A percentile compares a stretch with the other conserved stretches of the same genome.
phyloP scores from a whole-genome alignment of 2,113 vertebrate species.

The Brienomyrus longianalis region DNA sequence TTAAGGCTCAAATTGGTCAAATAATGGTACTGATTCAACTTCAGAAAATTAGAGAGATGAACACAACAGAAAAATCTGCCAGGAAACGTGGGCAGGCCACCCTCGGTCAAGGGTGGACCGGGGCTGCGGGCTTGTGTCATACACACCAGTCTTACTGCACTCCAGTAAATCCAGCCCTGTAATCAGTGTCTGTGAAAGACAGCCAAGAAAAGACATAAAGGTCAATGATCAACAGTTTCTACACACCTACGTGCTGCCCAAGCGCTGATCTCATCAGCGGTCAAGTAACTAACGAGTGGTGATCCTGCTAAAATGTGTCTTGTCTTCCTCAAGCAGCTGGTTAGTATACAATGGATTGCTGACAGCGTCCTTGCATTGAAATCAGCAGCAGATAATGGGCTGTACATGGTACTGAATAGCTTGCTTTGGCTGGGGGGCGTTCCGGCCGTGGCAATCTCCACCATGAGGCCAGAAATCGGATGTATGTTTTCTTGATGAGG shows the following conservation, averaged over 20 bases:
- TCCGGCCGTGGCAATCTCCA: background rate
- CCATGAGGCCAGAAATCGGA: background rate
- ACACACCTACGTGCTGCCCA: background rate
- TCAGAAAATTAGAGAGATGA: background rate
- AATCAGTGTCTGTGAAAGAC: background rate
- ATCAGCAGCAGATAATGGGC: background rate
- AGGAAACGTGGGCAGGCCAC: background rate
- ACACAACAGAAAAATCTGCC: background rate
- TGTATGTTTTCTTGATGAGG: background rate
- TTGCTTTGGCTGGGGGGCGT: background rate
- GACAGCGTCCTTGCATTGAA: background rate
- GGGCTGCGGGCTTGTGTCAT: background rate
- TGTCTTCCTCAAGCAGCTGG: background rate
- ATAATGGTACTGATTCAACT: background rate
- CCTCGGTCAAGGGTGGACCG: background rate
- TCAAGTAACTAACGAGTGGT: background rate
- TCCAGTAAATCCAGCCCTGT: background rate
- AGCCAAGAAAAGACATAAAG: background rate
- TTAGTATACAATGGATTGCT: background rate
- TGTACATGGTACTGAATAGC: background rate
- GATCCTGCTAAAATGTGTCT: background rate
- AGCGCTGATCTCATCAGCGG: background rate
- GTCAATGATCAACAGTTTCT: background rate
- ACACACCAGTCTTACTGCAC: background rate
- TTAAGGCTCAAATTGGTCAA: background rate